These are phyloP conservation scores for Agonopterix alstromeriana DNA, from an alignment of 2,888 invertebrate species.

Conservation along the genomic window DNA sequence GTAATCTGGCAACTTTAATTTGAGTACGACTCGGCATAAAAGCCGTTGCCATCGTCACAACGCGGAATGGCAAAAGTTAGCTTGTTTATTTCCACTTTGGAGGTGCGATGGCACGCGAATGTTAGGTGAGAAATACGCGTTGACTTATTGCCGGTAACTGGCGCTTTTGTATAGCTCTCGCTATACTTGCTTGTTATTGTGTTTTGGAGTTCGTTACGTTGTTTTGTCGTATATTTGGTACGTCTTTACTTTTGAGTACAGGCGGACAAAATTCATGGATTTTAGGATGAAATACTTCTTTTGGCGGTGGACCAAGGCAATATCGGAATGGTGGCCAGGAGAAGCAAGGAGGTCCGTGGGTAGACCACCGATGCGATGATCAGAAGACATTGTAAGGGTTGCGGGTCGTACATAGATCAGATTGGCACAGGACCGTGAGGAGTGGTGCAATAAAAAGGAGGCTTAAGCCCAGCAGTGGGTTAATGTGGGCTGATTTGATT, in stretches of 20 bases:
- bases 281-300: no score
- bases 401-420: no score
- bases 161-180: slow-evolving; percentile 7
- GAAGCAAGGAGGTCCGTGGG: no score
- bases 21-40: slow-evolving; percentile 38
- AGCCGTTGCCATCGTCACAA: slow-evolving; percentile 32
- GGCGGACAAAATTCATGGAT: no score
- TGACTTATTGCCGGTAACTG: slow-evolving; percentile 33
- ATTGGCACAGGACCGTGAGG: no score
- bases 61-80: slow-evolving; percentile 57
- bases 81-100: slow-evolving; percentile 58
- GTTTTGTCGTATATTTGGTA: slow-evolving; percentile 1
- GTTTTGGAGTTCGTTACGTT: slow-evolving; percentile 2
- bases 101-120: slow-evolving; percentile 44
- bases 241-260: slow-evolving; percentile 4
- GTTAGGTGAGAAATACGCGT: slow-evolving; percentile 42
- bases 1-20: slow-evolving; percentile 49
- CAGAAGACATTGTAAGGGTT: no score
- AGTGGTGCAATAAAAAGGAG: no score
- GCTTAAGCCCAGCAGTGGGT: no score
- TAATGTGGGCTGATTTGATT: no score
- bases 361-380: no score
- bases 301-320: no score
- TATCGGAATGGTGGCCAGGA: no score
- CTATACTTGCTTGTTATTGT: slow-evolving; percentile 1